phyloP scores from a whole-genome alignment of 2,888 invertebrate genomes.

The Conomelus anceps region DNA sequence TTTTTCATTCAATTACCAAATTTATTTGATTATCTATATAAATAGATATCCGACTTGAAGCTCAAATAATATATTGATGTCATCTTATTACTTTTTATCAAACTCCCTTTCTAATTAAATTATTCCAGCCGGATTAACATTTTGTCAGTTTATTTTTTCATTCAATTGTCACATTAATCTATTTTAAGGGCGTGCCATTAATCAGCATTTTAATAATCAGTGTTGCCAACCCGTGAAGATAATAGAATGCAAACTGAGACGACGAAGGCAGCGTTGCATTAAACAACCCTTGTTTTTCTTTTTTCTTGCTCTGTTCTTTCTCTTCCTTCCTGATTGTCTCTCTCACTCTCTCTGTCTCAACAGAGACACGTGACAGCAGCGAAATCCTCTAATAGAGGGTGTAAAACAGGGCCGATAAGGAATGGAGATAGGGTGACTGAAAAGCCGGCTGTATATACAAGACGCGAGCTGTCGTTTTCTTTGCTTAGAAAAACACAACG shows the following conservation, averaged over 20 bases:
- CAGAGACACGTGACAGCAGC: conserved; percentile 1
- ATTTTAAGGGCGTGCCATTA: background rate
- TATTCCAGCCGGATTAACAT: too few species aligned
- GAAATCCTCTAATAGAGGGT: conserved; percentile 9
- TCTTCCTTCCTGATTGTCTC: background rate
- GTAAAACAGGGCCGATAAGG: conserved; percentile 5
- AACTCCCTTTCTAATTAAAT: too few species aligned
- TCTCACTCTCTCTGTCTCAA: background rate
- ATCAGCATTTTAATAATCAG: background rate
- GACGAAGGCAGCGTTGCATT: background rate
- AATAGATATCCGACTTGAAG: too few species aligned
- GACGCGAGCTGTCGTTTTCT: background rate
- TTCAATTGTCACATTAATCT: background rate
- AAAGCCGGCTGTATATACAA: background rate
- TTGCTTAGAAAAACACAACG: background rate
- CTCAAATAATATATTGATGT: too few species aligned
- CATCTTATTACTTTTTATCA: too few species aligned
- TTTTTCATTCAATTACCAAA: background rate
- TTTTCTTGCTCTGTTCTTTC: background rate
- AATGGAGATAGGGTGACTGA: background rate
- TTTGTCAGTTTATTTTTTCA: background rate
- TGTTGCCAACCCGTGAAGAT: background rate
- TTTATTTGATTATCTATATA: too few species aligned
- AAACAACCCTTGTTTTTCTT: background rate
- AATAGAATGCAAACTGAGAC: background rate